These are phyloP conservation scores for Sparus aurata DNA, from an alignment of 2,797 vertebrate species.

Conservation along the genomic window DNA sequence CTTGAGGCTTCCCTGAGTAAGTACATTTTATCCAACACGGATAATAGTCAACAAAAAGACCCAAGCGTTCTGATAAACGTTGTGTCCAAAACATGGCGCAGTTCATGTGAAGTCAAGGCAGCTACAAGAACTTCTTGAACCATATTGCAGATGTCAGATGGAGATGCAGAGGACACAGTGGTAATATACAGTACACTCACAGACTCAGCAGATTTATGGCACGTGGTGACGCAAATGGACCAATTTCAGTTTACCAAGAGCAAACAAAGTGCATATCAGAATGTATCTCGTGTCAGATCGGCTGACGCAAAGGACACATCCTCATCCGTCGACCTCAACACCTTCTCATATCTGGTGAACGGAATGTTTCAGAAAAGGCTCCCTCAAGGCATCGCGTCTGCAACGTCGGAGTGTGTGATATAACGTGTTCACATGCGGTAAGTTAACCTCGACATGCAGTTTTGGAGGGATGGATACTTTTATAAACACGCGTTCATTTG, in stretches of 20 bases:
- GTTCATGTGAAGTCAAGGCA: not conserved
- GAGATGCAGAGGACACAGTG: not conserved
- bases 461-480: slow-evolving; percentile 1
- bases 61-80: slow-evolving; percentile 39
- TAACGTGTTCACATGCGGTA: slow-evolving; percentile 7
- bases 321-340: slow-evolving; percentile 22
- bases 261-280: slow-evolving; percentile 24
- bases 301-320: slow-evolving; percentile 13
- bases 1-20: slow-evolving; percentile 3
- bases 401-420: slow-evolving; percentile 14
- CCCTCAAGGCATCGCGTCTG: slow-evolving; percentile 8
- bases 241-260: slow-evolving; percentile 25
- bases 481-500: slow-evolving; percentile 5
- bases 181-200: not conserved
- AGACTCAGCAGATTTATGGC: slow-evolving; percentile 22
- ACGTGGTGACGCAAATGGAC: not conserved
- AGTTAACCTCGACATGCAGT: slow-evolving; percentile 29
- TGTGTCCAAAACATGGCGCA: not conserved
- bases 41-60: slow-evolving; percentile 29
- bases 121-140: not conserved
- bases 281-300: slow-evolving; percentile 31
- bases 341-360: not conserved
- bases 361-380: slow-evolving; percentile 19
- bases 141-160: not conserved
- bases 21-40: slow-evolving; percentile 18